These are phyloP conservation scores for Creontiades dilutus DNA, from an alignment of 2,888 invertebrate genomes.

Conservation along the genomic window DNA sequence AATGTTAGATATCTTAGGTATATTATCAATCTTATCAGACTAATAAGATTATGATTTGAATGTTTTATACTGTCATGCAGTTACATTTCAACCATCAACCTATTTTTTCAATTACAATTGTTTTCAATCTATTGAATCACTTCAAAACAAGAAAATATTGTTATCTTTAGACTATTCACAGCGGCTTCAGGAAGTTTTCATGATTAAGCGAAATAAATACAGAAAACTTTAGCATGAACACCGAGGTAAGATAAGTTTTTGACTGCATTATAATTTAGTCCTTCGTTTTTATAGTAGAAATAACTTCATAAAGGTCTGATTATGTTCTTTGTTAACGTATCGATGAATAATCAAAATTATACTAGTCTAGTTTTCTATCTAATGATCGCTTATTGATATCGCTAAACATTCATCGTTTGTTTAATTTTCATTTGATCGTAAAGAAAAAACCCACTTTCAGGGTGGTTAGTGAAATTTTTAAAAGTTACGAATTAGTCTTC, in stretches of 20 bases:
- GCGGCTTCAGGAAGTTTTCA: not conserved
- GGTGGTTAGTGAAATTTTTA: too few relatives aligned
- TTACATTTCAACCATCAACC: too few relatives aligned
- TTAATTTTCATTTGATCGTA: too few relatives aligned
- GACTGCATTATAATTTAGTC: constrained; percentile 24
- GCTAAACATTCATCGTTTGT: not conserved
- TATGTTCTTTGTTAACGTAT: not conserved
- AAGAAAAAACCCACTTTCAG: too few relatives aligned
- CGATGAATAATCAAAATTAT: not conserved
- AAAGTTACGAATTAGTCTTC: too few relatives aligned
- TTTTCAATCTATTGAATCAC: not conserved
- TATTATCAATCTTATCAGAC: too few relatives aligned
- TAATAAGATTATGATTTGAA: too few relatives aligned
- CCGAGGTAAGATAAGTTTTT: not conserved
- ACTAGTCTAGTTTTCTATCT: constrained; percentile 12
- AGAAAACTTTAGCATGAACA: not conserved
- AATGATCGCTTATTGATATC: constrained; percentile 3
- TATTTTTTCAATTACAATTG: too few relatives aligned
- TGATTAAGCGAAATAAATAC: not conserved
- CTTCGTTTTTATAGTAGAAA: not conserved
- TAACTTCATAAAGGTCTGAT: constrained; percentile 6
- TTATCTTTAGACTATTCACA: not conserved
- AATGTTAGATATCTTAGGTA: too few relatives aligned
- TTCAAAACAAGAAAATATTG: not conserved
- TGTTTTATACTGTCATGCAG: too few relatives aligned